Conservation (phyloP, 2,113 vertebrate species). For the Galeopterus variegatus region DNA sequence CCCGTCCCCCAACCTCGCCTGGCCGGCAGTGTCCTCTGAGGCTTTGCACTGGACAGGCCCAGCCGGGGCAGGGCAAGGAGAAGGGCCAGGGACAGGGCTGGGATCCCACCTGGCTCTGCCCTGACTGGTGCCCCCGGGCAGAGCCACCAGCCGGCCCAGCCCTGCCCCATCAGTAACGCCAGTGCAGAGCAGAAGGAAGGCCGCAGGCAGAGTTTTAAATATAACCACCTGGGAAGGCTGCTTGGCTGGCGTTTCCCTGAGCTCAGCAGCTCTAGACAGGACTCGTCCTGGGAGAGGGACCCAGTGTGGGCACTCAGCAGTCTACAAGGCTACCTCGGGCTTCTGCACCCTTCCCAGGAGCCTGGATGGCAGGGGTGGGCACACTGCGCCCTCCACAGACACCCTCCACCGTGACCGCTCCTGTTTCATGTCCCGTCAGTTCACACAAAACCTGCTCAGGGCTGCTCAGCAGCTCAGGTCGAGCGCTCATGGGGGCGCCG, state of each 20-base stretch:
- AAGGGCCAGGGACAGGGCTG: neutral
- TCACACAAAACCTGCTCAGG: neutral
- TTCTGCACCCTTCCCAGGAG: too few species aligned
- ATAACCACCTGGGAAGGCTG: neutral
- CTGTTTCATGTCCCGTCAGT: neutral
- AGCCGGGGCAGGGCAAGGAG: neutral
- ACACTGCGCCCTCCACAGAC: too few species aligned
- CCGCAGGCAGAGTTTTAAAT: neutral
- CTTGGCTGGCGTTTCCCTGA: neutral
- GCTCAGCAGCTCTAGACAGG: neutral
- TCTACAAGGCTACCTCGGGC: too few species aligned
- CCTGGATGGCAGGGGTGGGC: neutral
- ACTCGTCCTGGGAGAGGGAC: neutral
- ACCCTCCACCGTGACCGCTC: neutral
- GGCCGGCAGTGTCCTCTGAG: fast-evolving
- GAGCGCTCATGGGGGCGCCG: neutral
- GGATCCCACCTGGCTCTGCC: neutral
- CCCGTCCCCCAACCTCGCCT: neutral
- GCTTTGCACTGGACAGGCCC: neutral
- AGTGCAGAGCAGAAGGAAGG: neutral
- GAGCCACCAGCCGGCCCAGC: too few species aligned
- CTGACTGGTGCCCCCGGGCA: neutral
- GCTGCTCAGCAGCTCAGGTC: neutral
- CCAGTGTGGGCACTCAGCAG: too few species aligned
- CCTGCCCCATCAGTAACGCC: neutral